phyloP scores from a whole-genome alignment of 2,113 vertebrate genomes.

The Benitochromis conjunctus region DNA sequence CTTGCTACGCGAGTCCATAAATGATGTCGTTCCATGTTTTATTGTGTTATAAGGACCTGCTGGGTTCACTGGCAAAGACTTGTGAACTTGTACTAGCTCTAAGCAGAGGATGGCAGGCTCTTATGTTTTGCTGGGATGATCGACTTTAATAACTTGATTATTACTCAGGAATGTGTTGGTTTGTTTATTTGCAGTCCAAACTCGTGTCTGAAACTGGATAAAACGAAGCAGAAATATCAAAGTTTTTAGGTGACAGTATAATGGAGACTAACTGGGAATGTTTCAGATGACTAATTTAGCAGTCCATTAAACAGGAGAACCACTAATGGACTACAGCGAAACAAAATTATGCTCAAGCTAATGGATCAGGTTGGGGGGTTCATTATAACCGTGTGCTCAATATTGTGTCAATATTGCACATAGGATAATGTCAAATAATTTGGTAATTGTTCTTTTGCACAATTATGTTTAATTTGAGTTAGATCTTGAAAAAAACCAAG shows the following conservation, averaged over 20 bases:
- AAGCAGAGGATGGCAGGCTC: not conserved
- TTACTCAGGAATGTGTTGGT: not conserved
- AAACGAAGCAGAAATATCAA: not conserved
- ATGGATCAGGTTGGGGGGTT: not conserved
- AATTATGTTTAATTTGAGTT: not conserved
- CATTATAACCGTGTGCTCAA: not conserved
- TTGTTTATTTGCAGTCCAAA: not conserved
- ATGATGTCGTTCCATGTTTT: not conserved
- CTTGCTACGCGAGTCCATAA: not conserved
- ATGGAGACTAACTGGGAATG: not conserved
- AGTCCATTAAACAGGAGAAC: not conserved
- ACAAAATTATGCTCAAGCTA: not conserved
- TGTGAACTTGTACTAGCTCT: not conserved
- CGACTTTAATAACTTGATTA: not conserved
- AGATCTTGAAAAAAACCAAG: not conserved
- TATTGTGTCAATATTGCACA: not conserved
- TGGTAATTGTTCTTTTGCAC: not conserved
- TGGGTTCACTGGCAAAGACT: not conserved
- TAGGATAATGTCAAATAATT: not conserved
- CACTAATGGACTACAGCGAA: not conserved
- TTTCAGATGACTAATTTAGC: not conserved
- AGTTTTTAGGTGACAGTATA: rapidly evolving
- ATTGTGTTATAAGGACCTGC: not conserved
- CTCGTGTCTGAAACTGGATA: not conserved
- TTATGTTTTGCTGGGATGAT: not conserved